Percentiles rank a stretch among this genome's conserved stretches.
These are phyloP conservation scores for Uria lomvia DNA, from an alignment of 2,113 vertebrate genomes.

Conservation along the genomic window DNA sequence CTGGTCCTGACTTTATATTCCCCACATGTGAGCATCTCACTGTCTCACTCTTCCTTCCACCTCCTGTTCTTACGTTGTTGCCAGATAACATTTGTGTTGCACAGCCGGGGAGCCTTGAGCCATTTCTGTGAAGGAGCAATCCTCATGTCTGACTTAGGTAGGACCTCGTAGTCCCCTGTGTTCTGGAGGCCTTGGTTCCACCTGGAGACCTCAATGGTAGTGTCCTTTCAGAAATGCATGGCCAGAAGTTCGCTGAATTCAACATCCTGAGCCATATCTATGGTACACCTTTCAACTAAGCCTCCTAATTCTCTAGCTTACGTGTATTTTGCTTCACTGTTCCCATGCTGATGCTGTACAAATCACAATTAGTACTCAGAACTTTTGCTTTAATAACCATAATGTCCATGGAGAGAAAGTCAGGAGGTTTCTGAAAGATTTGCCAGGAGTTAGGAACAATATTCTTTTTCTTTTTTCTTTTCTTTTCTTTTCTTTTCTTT, in stretches of 20 bases:
- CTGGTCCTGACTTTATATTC: neutral
- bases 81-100: neutral
- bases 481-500: fast-evolving
- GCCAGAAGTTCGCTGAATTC: neutral
- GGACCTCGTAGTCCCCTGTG: neutral
- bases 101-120: neutral
- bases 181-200: neutral
- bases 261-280: neutral
- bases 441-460: neutral
- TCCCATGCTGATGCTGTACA: neutral
- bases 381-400: neutral
- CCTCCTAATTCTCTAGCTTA: neutral
- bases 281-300: neutral
- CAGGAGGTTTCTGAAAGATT: neutral
- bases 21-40: neutral
- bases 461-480: fast-evolving
- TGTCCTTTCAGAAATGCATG: neutral
- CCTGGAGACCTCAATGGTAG: neutral
- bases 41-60: neutral
- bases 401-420: neutral
- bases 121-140: neutral
- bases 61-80: neutral
- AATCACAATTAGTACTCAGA: neutral
- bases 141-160: neutral
- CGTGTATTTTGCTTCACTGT: neutral